Base-by-base conservation (phyloP, 2,797 vertebrate species). In the Anguilla anguilla region DNA sequence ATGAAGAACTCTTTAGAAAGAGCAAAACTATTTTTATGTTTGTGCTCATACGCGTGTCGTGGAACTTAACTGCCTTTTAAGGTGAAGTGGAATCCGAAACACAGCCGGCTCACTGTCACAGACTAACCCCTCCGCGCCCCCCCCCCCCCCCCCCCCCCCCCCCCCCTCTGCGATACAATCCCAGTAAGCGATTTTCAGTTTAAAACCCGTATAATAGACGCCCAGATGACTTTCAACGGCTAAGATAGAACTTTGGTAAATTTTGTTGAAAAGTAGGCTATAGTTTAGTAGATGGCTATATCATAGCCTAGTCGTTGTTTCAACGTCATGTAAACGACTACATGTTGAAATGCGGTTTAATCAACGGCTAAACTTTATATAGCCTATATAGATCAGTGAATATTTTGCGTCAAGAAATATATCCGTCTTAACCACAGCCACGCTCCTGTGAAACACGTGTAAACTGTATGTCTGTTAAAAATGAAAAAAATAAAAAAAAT, bases 381-480 rank as follows among this genome's bases (percentile, higher is more conserved):
- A 43, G 39, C 39, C 39, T 43, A 43, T 43, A 11, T 61, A 0
- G 25, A 67, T 83, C 28, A 25, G 81, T 55, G 59, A 84, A 67
- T 51, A 84, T 39, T 67, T 53, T 69, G 86, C 46, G 39, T 69
- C 39, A 79, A 64, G 39, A 83, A 53, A 72, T 84, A 87, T 87
- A 87, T 72, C 82, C 43, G 13, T 69, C 49, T 55, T 35, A 59
- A 39, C 28, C n/a, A 39, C 15, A 19, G 83, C 82, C 59, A 19
- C 53, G 61, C 31, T 72, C 59, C 61, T 25, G 19, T 61, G 28
- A 15, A 7, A 49, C 43, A 72, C 39, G 46, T 72, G 28, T n/a
- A 61, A 35, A 25, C 43, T 31, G 55, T 13, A 49, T 28, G 49
- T 81, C 19, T 81, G 25, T 25, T 7, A 53, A 53, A 53, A 53